phyloP scores from a whole-genome alignment of 2,888 invertebrate genomes.

The Ophion obscuratus region DNA sequence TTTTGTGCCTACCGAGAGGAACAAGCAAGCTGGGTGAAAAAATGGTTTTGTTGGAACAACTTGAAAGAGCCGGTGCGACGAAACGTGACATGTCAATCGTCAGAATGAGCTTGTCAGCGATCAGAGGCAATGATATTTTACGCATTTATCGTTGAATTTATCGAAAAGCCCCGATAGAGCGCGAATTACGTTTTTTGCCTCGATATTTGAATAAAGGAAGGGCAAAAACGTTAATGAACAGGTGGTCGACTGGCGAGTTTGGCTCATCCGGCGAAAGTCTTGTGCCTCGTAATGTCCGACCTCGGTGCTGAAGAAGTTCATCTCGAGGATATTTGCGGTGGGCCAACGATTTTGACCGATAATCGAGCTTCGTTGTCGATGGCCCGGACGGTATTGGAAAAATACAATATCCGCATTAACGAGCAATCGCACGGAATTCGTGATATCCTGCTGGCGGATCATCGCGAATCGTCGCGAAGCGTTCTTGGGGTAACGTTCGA shows the following conservation, averaged over 20 bases:
- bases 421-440: constrained; percentile 79
- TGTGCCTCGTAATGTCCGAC: constrained; percentile 88
- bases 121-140: constrained; percentile 85
- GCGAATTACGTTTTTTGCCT: neutral
- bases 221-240: constrained; percentile 13
- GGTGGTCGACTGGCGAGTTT: constrained; percentile 84
- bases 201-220: neutral
- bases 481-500: constrained; percentile 69
- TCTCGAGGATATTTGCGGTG: constrained; percentile 84
- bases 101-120: constrained; percentile 86
- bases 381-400: constrained; percentile 84
- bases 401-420: constrained; percentile 79
- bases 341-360: constrained; percentile 85
- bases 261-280: constrained; percentile 82
- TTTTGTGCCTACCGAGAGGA: constrained; percentile 86
- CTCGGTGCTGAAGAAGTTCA: constrained; percentile 86
- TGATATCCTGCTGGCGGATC: constrained; percentile 68
- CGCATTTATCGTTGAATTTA: neutral
- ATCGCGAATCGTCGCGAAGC: constrained; percentile 54
- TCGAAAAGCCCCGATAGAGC: neutral
- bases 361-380: constrained; percentile 60
- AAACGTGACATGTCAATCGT: constrained; percentile 87
- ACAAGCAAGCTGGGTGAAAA: constrained; percentile 86
- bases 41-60: constrained; percentile 82
- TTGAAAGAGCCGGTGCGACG: constrained; percentile 85